Conservation (phyloP, 2,888 invertebrate genomes). For the Perithous albicinctus region DNA sequence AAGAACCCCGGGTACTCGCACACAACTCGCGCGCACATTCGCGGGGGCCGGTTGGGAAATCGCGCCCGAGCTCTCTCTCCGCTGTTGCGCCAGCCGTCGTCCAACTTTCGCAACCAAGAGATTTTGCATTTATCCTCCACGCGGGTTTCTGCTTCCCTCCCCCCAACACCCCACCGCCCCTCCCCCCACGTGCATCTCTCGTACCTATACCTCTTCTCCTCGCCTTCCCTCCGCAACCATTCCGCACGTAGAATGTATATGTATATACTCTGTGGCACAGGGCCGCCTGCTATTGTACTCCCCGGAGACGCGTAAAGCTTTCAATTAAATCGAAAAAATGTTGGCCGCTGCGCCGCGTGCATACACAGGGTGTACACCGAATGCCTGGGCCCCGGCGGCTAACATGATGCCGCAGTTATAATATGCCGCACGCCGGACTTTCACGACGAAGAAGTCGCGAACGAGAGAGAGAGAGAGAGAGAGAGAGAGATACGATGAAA, state of each 20-base stretch:
- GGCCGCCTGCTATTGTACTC: slow-evolving; percentile 61
- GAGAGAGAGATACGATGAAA: too few species aligned
- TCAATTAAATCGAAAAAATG: slow-evolving; percentile 69
- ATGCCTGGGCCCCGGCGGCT: slow-evolving; percentile 23
- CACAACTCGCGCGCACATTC: slow-evolving; percentile 1
- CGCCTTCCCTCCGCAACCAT: slow-evolving; percentile 15
- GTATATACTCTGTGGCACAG: slow-evolving; percentile 46
- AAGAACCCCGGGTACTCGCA: slow-evolving; percentile 36
- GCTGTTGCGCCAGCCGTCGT: slow-evolving; percentile 51
- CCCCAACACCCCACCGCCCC: too few species aligned
- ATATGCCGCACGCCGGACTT: too few species aligned
- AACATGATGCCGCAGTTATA: slow-evolving; percentile 44
- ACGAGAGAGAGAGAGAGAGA: too few species aligned
- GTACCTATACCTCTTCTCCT: slow-evolving; percentile 16
- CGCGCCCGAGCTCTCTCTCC: slow-evolving; percentile 18
- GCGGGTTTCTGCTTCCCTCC: slow-evolving; percentile 58
- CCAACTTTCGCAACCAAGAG: slow-evolving; percentile 50
- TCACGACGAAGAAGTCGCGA: too few species aligned
- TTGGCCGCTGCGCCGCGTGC: slow-evolving; percentile 54
- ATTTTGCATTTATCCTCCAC: slow-evolving; percentile 54
- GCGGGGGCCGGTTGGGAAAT: slow-evolving; percentile 46
- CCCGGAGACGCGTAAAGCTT: slow-evolving; percentile 62
- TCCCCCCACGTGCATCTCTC: too few species aligned
- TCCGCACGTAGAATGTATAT: slow-evolving; percentile 20
- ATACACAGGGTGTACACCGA: slow-evolving; percentile 17